A percentile compares a stretch with the other conserved stretches of the same genome.
Conservation (phyloP, 2,888 invertebrate genomes). For the Mycalesis mineus region DNA sequence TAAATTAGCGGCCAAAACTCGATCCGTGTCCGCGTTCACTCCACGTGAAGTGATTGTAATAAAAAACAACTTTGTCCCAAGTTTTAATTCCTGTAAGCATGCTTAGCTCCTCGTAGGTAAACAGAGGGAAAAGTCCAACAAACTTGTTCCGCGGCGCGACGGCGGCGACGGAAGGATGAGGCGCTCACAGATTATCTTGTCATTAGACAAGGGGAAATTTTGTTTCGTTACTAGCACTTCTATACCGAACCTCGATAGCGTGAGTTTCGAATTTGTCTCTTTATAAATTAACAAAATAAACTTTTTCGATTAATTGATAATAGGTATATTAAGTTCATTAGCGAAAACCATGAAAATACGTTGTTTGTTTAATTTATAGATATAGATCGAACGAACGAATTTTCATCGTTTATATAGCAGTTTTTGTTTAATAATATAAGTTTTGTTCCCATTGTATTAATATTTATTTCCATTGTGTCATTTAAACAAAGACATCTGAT, state of each 20-base stretch:
- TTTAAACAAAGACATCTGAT: background rate
- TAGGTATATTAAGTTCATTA: no score
- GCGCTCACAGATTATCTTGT: conserved; percentile 34
- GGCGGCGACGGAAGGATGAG: conserved; percentile 31
- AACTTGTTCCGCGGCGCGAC: conserved; percentile 39
- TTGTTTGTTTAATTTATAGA: no score
- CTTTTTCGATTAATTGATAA: no score
- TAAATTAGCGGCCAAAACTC: conserved; percentile 30
- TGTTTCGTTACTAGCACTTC: no score
- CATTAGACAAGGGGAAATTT: background rate
- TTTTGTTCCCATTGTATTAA: background rate
- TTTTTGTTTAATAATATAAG: no score
- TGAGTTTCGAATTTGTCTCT: no score
- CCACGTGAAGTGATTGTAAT: conserved; percentile 42
- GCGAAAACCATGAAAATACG: no score
- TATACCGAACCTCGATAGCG: no score
- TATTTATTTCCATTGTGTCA: background rate
- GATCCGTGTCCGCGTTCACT: conserved; percentile 9
- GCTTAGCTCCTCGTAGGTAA: conserved; percentile 40
- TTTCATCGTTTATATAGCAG: no score
- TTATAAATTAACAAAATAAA: no score
- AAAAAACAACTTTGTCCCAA: conserved; percentile 45
- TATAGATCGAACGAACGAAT: no score
- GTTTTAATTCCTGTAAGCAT: conserved; percentile 53
- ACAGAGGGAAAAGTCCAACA: conserved; percentile 42